Evolutionary conservation across 2,113 vertebrate genomes (phyloP).

Genomic region (Solenodon paradoxus): DNA sequence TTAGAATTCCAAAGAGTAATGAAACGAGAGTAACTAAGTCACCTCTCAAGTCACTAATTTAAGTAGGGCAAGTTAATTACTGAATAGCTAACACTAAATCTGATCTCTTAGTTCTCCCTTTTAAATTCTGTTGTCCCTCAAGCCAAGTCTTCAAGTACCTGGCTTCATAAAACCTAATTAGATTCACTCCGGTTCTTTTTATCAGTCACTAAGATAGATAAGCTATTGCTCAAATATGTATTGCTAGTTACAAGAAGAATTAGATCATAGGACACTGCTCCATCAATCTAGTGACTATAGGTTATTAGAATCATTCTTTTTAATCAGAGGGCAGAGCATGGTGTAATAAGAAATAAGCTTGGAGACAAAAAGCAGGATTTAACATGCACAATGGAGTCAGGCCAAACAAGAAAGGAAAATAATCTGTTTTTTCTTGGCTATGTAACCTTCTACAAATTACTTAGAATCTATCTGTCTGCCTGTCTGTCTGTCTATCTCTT

Average conservation of each 20-base stretch:
- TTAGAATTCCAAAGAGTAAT: conserved; percentile 14
- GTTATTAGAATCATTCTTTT: conserved; percentile 24
- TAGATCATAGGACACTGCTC: neutral
- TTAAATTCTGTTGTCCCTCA: neutral
- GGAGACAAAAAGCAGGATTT: conserved; percentile 6
- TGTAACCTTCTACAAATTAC: neutral
- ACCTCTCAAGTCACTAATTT: neutral
- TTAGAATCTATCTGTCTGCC: neutral
- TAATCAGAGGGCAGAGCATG: neutral
- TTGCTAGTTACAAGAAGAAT: neutral
- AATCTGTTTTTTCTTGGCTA: neutral
- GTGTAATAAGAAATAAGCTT: neutral
- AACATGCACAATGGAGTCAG: neutral
- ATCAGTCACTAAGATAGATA: conserved; percentile 27
- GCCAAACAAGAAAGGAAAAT: neutral
- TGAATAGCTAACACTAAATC: neutral
- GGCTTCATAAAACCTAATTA: conserved; percentile 46
- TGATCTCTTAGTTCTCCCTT: conserved; percentile 8
- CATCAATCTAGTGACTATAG: neutral
- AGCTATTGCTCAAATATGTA: conserved; percentile 23
- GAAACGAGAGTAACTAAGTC: conserved; percentile 31
- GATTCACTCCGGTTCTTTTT: neutral
- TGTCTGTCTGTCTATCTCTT: too few relatives aligned
- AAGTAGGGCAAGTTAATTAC: neutral
- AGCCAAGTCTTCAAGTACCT: conserved; percentile 4